Evolutionary conservation across 2,113 vertebrate species (phyloP).

Genomic region (Rhinolophus sinicus): DNA sequence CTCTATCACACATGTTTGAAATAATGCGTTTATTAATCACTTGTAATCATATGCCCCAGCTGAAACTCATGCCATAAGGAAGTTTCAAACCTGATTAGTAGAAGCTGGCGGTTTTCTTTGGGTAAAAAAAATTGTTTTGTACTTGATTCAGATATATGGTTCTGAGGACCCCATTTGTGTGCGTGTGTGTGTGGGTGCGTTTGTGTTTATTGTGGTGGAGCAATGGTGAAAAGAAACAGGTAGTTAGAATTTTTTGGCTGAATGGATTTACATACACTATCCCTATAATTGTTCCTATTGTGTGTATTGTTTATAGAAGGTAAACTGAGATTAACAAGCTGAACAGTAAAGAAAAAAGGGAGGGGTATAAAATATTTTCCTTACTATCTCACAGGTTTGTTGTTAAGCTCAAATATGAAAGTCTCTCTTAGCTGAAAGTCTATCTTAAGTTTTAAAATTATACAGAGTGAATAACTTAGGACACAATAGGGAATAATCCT

Average conservation of each 20-base stretch:
- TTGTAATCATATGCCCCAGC: background rate
- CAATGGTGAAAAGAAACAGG: background rate
- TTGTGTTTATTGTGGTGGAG: background rate
- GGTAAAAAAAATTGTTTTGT: background rate
- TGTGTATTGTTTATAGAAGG: background rate
- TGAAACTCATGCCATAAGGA: background rate
- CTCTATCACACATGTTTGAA: background rate
- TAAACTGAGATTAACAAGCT: background rate
- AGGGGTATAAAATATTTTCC: background rate
- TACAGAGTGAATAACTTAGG: background rate
- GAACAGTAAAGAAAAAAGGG: background rate
- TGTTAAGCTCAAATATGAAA: constrained; percentile 1
- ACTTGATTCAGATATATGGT: background rate
- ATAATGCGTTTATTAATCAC: background rate
- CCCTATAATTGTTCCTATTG: background rate
- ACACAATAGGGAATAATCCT: background rate
- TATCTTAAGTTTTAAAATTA: constrained; percentile 27
- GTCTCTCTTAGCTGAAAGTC: background rate
- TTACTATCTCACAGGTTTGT: background rate
- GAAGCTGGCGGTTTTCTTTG: background rate
- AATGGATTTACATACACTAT: background rate
- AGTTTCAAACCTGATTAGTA: background rate
- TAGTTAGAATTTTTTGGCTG: background rate
- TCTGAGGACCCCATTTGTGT: background rate
- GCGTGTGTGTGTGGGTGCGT: background rate